These are phyloP conservation scores for Axinella damicornis DNA, from an alignment of 37 sponge, comb jelly and placozoan species.

Conservation along the genomic window DNA sequence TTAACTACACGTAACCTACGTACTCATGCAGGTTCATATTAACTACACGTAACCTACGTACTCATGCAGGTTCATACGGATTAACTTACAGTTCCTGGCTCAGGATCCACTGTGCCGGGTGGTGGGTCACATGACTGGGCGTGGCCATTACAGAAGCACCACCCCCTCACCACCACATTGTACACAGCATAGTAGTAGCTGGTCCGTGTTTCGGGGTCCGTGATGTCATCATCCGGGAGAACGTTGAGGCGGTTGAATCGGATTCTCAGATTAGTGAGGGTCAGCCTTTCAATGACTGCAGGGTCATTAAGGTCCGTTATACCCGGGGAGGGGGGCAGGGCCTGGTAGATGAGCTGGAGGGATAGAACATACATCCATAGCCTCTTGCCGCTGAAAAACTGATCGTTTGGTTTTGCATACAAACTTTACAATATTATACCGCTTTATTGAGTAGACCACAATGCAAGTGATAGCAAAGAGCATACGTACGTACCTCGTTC, in stretches of 20 bases:
- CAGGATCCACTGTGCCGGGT: background rate
- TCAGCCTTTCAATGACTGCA: background rate
- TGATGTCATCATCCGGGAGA: background rate
- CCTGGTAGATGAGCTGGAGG: background rate
- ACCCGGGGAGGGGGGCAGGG: background rate
- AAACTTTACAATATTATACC: too few relatives aligned
- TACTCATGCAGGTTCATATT: too few relatives aligned
- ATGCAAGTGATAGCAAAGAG: too few relatives aligned
- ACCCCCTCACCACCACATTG: slow-evolving; percentile 11
- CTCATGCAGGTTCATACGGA: too few relatives aligned
- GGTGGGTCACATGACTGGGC: background rate
- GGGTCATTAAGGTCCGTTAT: background rate
- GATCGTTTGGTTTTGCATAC: too few relatives aligned
- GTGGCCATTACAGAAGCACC: slow-evolving; percentile 37
- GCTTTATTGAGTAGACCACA: too few relatives aligned
- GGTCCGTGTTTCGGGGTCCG: background rate
- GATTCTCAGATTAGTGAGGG: slow-evolving; percentile 29
- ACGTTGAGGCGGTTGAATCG: background rate
- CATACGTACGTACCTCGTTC: too few relatives aligned
- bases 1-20: too few relatives aligned
- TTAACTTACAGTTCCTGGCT: slow-evolving; percentile 1
- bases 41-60: too few relatives aligned
- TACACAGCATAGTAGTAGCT: slow-evolving; percentile 10
- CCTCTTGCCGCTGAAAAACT: too few relatives aligned
- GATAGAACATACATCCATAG: too few relatives aligned